A percentile compares a stretch with the other conserved stretches of the same genome.
These are phyloP conservation scores for Otolemur garnettii DNA, from an alignment of 2,113 vertebrate species.

Conservation along the genomic window DNA sequence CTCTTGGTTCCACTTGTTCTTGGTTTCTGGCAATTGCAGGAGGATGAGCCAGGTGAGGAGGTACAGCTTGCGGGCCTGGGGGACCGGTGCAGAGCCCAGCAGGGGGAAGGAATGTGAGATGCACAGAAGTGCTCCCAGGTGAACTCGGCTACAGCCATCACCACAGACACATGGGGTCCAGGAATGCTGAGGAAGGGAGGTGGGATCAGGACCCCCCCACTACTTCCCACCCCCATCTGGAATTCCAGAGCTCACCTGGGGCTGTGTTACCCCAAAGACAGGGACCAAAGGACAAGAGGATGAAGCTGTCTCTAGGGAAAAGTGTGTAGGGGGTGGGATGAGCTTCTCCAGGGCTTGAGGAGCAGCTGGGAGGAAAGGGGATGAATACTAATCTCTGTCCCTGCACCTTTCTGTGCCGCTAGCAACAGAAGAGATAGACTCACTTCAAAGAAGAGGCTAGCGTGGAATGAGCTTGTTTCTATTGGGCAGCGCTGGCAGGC, in stretches of 20 bases:
- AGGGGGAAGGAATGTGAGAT: slow-evolving; percentile 84
- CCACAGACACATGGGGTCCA: slow-evolving; percentile 90
- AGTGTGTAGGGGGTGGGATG: background rate
- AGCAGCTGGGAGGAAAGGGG: background rate
- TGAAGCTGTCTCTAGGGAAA: background rate
- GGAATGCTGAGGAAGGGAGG: slow-evolving; percentile 83
- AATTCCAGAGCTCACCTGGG: background rate
- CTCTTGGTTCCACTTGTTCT: slow-evolving; percentile 88
- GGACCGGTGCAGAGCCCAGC: slow-evolving; percentile 89
- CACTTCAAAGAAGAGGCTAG: background rate
- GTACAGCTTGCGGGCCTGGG: slow-evolving; percentile 87
- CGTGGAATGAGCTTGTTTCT: background rate
- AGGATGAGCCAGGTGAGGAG: slow-evolving; percentile 87
- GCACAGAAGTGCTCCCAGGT: slow-evolving; percentile 90
- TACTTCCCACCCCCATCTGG: background rate
- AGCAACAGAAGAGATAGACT: background rate
- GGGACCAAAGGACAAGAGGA: fast-evolving
- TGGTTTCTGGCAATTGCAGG: slow-evolving; percentile 86
- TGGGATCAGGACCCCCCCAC: background rate
- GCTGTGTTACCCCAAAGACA: background rate
- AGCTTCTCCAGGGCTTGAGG: background rate
- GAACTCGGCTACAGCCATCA: slow-evolving; percentile 90
- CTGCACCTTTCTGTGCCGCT: background rate
- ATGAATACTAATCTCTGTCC: background rate
- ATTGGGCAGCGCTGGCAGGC: too few relatives aligned